Base-by-base conservation (phyloP, 1,140 invertebrate species). In the Tetraneura akinire region DNA sequence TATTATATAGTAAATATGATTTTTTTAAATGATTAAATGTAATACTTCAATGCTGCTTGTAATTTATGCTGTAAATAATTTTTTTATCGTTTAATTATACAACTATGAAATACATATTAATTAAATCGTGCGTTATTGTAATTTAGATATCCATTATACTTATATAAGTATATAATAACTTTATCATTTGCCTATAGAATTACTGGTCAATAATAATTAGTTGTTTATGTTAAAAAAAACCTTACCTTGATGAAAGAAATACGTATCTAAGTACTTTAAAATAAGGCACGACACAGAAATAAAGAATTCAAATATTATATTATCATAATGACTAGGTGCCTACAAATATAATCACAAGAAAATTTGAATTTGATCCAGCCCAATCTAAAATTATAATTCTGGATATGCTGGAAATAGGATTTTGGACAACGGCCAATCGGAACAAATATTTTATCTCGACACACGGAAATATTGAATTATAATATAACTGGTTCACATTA, bases 321-420 rank as follows among this genome's bases (percentile, higher is more conserved):
- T 13, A 57, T 37, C 13, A 55, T 57, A 76, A 26, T 26, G 13
- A 47, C 23, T n/a, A n/a, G n/a, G n/a, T n/a, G n/a, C n/a, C n/a
- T 8, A 16, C 37, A 26, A 29, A 13, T 3, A 60, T 57, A 18
- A 42, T 37, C 16, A 42, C 68, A 13, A 78, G 81, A 55, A 60
- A 64, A 66, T 81, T 81, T 80, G 81, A 81, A 81, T 81, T 81
- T 80, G 81, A 80, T 81, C 81, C 81, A 81, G 81, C 51, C 26
- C 51, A 68, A 57, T 68, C 74, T 66, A 80, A 47, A 49, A 32
- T 76, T 81, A 81, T 81, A 80, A 55, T 45, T 37, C 66, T 81
- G 55, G 81, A 82, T 53, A 66, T 49, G 55, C 81, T 82, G 73
- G 80, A 82, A 47, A 81, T 82, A 60, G 70, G 64, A 51, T 71